These are phyloP conservation scores for Zaprionus vittiger DNA, from an alignment of 1,140 invertebrate species.

Conservation along the genomic window DNA sequence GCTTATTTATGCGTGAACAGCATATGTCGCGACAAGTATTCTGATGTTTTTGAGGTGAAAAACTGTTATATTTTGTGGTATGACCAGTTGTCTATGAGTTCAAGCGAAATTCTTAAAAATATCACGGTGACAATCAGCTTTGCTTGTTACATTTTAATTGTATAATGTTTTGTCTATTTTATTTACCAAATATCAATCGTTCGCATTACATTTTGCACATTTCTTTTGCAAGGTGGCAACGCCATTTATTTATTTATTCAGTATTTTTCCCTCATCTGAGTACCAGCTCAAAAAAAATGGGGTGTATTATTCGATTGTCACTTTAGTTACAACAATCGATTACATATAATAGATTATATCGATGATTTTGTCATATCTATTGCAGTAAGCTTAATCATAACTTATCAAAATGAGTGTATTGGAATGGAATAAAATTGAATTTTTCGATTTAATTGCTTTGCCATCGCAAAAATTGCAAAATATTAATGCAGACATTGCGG, in stretches of 20 bases:
- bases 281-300: background rate
- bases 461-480: slow-evolving; percentile 16
- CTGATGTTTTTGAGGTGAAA: no score
- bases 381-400: slow-evolving; percentile 1
- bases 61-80: no score
- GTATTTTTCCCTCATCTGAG: background rate
- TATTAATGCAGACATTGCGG: slow-evolving; percentile 37
- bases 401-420: slow-evolving; percentile 42
- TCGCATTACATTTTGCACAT: background rate
- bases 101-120: no score
- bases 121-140: no score
- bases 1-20: background rate
- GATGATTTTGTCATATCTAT: background rate
- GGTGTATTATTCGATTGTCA: no score
- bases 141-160: no score
- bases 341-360: background rate
- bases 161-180: no score
- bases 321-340: background rate
- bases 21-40: background rate
- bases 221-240: background rate
- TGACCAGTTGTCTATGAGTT: no score
- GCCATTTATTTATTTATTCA: background rate
- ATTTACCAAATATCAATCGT: no score
- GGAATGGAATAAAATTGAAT: slow-evolving; percentile 63
- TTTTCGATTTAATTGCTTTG: slow-evolving; percentile 42